Evolutionary conservation across 1,140 invertebrate genomes (phyloP).

Genomic region (Pogonus chalceus): DNA sequence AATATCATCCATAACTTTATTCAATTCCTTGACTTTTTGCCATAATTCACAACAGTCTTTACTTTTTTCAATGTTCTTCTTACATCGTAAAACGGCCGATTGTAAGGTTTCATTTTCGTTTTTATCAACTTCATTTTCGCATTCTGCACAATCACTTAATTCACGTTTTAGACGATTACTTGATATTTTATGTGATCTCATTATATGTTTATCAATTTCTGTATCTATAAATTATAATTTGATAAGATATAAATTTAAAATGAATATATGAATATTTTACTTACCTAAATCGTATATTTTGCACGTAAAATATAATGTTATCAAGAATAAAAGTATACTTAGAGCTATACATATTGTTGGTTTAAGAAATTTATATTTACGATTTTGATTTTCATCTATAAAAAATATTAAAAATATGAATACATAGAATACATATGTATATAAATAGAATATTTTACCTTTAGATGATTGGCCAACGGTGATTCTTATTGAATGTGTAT

Average conservation of each 20-base stretch:
- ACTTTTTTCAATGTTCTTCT: not conserved
- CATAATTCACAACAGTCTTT: conserved; percentile 2
- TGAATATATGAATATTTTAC: not conserved
- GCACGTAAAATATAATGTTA: not conserved
- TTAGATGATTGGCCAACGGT: no score
- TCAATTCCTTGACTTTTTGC: not conserved
- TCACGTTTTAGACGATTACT: not conserved
- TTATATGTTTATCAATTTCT: no score
- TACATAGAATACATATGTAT: no score
- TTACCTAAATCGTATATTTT: not conserved
- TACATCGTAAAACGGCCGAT: not conserved
- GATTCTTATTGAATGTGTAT: no score
- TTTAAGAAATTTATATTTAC: not conserved
- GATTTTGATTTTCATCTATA: no score
- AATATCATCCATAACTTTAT: not conserved
- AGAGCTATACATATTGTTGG: not conserved
- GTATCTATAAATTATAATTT: no score
- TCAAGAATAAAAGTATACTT: not conserved
- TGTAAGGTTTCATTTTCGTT: not conserved
- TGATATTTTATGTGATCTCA: not conserved
- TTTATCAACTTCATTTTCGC: not conserved
- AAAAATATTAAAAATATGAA: not conserved
- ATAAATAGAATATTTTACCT: no score
- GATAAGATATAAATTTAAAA: no score
- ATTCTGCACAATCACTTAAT: not conserved